These are phyloP conservation scores for Noctuana brunneofusca DNA, from an alignment of 2,888 invertebrate species.

Conservation along the genomic window DNA sequence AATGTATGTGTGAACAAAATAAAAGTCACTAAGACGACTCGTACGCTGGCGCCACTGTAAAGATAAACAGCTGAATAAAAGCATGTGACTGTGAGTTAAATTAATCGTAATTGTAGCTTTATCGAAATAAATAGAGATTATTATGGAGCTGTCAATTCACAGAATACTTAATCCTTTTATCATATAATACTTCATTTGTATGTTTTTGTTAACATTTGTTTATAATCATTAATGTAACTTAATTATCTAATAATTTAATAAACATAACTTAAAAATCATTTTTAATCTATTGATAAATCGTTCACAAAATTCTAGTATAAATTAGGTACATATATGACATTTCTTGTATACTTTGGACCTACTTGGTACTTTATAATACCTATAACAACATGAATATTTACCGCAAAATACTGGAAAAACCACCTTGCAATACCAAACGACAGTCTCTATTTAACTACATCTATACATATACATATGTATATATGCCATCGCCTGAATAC, in stretches of 20 bases:
- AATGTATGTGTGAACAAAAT: neutral
- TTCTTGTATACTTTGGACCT: no score
- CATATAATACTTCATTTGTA: no score
- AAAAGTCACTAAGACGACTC: constrained; percentile 2
- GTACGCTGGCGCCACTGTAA: constrained; percentile 14
- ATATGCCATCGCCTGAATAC: constrained; percentile 15
- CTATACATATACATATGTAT: constrained; percentile 1
- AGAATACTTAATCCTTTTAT: constrained; percentile 7
- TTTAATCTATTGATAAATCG: no score
- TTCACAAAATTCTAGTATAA: no score
- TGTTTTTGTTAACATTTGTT: no score
- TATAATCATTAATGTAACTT: no score
- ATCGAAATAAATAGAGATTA: constrained; percentile 13
- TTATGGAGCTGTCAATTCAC: constrained; percentile 10
- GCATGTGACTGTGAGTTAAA: constrained; percentile 21
- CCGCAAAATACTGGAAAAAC: neutral
- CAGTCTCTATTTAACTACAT: constrained; percentile 2
- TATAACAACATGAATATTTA: no score
- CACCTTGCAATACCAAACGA: neutral
- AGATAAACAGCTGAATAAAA: constrained; percentile 22
- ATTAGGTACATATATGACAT: no score
- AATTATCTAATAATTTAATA: no score
- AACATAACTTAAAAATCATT: no score
- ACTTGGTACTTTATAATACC: no score
- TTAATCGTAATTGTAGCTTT: constrained; percentile 16